Evolutionary conservation across 53 echinoderm and acorn worm genomes (phyloP), one percentile per base, ranked within the genome.

Genomic region (Temnopleurus reevesii): DNA sequence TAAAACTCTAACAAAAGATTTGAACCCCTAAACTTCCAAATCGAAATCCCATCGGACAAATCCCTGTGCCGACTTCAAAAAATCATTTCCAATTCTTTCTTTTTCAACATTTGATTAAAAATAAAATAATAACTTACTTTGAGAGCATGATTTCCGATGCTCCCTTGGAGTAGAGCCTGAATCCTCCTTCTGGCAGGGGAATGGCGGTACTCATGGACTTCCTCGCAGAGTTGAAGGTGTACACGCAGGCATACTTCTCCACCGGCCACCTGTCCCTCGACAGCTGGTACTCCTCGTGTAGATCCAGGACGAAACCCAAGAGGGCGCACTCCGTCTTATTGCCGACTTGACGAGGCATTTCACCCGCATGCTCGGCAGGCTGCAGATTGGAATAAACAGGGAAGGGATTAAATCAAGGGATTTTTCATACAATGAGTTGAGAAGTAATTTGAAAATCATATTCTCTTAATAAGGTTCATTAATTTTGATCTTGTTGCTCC

Each of bases 301-400:
- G 60, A 13, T 90, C 76, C 25, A 89, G 83, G 26, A 92, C 91
- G 35, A 99, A 91, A 47, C 99, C 99, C 79, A 99, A 92, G 89
- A 99, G 96, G 91, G 99, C 99, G 76, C 99, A 99, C 90, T 99
- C 99, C 30, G 99, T 99, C 92, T 99, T 99, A 86, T 99, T 99
- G 77, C 99, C 99, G 8, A 99, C 84, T 85, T 99, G 99, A 44
- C 95, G 83, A 54, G 99, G 92, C 36, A 94, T 55, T 63, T 94
- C 93, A 15, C 99, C 99, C 26, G 91, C 92, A 18, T 33, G 29
- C 13, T 96, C 96, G 27, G 99, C 91, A 61, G 96, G 85, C 85
- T 85, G 85, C 18, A 12, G 36, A 41, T 41, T 6, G 28, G 21
- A 6, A 71, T 8, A 71, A 41, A 23, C 36, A 17, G 33, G 12